Percentiles rank a stretch among this genome's conserved stretches.
phyloP scores from a whole-genome alignment of 2,888 invertebrate genomes.

The Osmoderma eremita region DNA sequence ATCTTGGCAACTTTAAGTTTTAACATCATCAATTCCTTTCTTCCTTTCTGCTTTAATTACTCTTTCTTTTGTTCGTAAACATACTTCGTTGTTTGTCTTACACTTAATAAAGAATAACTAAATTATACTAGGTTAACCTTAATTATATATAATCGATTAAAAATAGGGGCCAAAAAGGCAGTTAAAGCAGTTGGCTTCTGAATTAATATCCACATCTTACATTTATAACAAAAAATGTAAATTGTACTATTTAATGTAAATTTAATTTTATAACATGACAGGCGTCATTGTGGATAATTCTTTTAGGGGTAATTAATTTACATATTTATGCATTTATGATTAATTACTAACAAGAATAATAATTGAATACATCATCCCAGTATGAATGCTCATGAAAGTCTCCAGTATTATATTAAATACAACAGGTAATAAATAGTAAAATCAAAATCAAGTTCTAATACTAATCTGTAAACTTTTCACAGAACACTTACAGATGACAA shows the following conservation, averaged over 20 bases:
- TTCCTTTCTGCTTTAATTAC: background rate
- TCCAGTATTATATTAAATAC: no score
- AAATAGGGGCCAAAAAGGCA: no score
- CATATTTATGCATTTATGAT: slow-evolving; percentile 6
- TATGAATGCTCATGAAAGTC: no score
- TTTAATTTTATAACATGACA: background rate
- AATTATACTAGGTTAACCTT: slow-evolving; percentile 26
- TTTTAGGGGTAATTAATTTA: slow-evolving; percentile 20
- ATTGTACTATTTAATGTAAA: slow-evolving; percentile 13
- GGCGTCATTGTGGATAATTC: background rate
- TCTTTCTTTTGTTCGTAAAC: slow-evolving; percentile 12
- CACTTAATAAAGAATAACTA: slow-evolving; percentile 34
- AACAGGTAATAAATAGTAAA: no score
- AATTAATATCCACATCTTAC: no score
- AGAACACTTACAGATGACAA: no score
- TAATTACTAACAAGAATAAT: slow-evolving; percentile 5
- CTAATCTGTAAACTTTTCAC: no score
- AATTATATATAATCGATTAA: slow-evolving; percentile 34
- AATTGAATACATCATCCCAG: no score
- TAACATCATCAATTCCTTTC: background rate
- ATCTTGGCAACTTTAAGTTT: no score
- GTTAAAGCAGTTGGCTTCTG: no score
- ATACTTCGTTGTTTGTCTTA: slow-evolving; percentile 27
- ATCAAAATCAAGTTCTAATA: no score
- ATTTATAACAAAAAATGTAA: slow-evolving; percentile 13